phyloP scores from a whole-genome alignment of 35 echinoderm and acorn worm genomes.

The Strongylocentrotus purpuratus region DNA sequence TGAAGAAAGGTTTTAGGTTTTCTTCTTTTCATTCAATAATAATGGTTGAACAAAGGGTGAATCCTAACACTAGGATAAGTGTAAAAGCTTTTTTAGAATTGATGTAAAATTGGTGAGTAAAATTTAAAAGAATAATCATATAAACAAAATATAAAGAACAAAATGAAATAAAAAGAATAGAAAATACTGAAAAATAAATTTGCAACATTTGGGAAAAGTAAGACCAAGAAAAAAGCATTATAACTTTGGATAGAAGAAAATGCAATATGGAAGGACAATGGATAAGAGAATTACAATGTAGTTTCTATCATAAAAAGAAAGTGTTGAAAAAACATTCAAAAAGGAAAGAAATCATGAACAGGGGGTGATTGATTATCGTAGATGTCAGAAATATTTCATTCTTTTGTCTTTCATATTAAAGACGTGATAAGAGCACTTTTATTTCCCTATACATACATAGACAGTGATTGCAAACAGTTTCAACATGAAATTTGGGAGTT shows the following conservation, averaged over 20 bases:
- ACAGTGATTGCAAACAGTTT: neutral
- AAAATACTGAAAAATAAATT: neutral
- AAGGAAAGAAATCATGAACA: neutral
- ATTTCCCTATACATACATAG: neutral
- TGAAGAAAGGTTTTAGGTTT: neutral
- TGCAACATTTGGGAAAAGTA: neutral
- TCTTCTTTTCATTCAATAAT: neutral
- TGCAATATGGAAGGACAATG: neutral
- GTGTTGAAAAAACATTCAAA: neutral
- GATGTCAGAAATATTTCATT: conserved; percentile 1
- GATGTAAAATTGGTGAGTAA: neutral
- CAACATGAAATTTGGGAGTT: neutral
- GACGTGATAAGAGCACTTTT: conserved; percentile 3
- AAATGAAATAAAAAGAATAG: neutral
- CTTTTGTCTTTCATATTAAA: neutral
- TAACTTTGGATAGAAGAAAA: neutral
- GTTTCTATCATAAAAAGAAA: neutral
- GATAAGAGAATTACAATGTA: neutral
- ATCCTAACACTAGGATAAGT: neutral
- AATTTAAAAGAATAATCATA: neutral
- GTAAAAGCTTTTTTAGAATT: neutral
- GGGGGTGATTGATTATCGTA: neutral
- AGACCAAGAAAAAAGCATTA: neutral
- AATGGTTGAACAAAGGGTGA: neutral
- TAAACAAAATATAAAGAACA: neutral